Percentiles rank a stretch among this genome's conserved stretches.
Evolutionary conservation across 1,140 invertebrate genomes (phyloP).

Genomic region (Rhyacophila brunnea): DNA sequence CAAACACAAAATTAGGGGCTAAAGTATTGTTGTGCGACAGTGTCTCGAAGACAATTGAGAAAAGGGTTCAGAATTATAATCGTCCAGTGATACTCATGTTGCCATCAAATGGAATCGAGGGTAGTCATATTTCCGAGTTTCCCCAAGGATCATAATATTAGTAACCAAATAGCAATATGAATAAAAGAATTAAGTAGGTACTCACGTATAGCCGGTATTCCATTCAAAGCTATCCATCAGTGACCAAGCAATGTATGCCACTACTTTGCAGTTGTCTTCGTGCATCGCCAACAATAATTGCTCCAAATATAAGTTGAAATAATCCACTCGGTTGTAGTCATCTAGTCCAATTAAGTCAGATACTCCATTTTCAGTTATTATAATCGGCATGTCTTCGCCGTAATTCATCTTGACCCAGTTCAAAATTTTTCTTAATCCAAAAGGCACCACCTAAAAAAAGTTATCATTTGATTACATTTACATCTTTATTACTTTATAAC

Average conservation of each 20-base stretch:
- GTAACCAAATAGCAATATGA: too few species aligned
- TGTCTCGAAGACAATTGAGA: too few species aligned
- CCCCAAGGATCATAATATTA: too few species aligned
- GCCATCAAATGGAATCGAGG: too few species aligned
- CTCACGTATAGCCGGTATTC: conserved; percentile 39
- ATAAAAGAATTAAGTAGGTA: too few species aligned
- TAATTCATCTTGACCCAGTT: conserved; percentile 71
- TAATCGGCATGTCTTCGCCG: conserved; percentile 62
- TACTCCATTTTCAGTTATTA: conserved; percentile 73
- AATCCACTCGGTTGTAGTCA: conserved; percentile 55
- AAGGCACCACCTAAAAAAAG: conserved; percentile 13
- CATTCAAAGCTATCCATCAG: conserved; percentile 78
- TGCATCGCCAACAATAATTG: conserved; percentile 47
- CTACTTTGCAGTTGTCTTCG: conserved; percentile 66
- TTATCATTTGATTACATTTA: too few species aligned
- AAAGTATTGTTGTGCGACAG: too few species aligned
- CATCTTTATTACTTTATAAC: too few species aligned
- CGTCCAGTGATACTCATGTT: too few species aligned
- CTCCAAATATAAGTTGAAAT: conserved; percentile 63
- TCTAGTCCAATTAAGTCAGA: conserved; percentile 45
- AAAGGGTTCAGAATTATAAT: too few species aligned
- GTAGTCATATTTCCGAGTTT: too few species aligned
- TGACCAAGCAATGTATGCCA: conserved; percentile 71
- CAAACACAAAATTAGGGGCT: too few species aligned
- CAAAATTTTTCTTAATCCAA: conserved; percentile 62